Base-by-base conservation (phyloP, 2,888 invertebrate species). In the Hoplodrina ambigua region DNA sequence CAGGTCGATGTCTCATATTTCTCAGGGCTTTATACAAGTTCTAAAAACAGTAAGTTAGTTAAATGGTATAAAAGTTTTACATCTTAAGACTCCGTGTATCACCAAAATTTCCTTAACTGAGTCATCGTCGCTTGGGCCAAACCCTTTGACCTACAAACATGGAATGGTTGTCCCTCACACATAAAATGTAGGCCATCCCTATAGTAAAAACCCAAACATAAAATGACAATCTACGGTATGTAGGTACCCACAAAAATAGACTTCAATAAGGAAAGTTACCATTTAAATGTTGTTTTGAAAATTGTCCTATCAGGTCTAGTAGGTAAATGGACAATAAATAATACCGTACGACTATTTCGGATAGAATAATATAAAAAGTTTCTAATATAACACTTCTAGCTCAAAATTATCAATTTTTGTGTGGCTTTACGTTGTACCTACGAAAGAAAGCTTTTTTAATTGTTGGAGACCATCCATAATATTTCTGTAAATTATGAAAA, bases 111-210 rank as follows among this genome's bases (percentile, higher is more conserved):
- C 53, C 59, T 69, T 56, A 58, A 68, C 63, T 73, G 63, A 80
- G 76, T 77, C 81, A 81, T 71, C 59, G 53, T 52, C 55, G 55
- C 70, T 72, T 60, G 55, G 65, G 75, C 68, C 84, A 69, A 81
- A 84, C 82, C 82, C 84, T 81, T 78, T 81, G 81, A 81, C 81
- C 82, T 83, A 83, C 75, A 74, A 78, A 75, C 69, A 53, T 15
- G 49, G 60, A 75, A 83, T 74, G 74, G 82, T 77, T 69, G 69
- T 74, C 59, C 49, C 59, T 74, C 46, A 7, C 37, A 37, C 37
- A 59, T 65, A 65, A 49, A 71, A 78, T 67, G 63, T 77, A 70
- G 81, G 78, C 33, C 66, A 55, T 49, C 66, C 66, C 56, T 55
- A 19, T 46, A 81, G 50, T 63, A 78, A 77, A 75, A 69, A 80